These are phyloP conservation scores for Hetaerina americana DNA, from an alignment of 1,140 invertebrate genomes.

Conservation along the genomic window DNA sequence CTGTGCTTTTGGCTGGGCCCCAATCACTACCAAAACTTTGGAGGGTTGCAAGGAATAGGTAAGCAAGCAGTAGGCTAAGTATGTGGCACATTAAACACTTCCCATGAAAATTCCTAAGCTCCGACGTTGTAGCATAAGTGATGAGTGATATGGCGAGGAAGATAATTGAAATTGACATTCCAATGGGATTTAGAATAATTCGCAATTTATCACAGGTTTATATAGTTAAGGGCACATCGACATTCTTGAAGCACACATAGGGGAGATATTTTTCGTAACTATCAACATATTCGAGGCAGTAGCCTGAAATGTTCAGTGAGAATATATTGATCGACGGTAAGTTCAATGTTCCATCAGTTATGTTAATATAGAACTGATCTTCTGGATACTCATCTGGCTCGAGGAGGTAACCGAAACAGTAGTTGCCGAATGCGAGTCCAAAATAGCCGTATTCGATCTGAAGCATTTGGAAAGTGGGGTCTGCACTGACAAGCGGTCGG, in stretches of 20 bases:
- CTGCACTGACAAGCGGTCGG: background rate
- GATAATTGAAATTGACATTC: slow-evolving; percentile 34
- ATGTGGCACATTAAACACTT: slow-evolving; percentile 34
- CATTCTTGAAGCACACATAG: slow-evolving; percentile 1
- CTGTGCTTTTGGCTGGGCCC: too few species aligned
- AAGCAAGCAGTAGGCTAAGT: slow-evolving; percentile 31
- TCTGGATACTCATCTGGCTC: background rate
- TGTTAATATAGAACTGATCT: background rate
- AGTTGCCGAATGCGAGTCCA: background rate
- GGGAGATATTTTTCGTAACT: background rate
- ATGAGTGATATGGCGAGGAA: slow-evolving; percentile 34
- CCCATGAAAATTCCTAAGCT: slow-evolving; percentile 32
- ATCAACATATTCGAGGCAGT: background rate
- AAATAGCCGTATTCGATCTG: background rate
- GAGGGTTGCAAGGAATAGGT: too few species aligned
- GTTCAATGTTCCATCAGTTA: background rate
- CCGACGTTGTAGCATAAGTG: slow-evolving; percentile 31
- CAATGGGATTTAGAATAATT: slow-evolving; percentile 7
- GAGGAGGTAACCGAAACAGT: background rate
- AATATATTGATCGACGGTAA: background rate
- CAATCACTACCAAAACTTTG: too few species aligned
- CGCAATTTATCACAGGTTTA: background rate
- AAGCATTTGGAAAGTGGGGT: background rate
- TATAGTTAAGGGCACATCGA: background rate
- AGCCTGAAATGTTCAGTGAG: background rate